Base-by-base conservation (phyloP, 2,113 vertebrate species). In the Diphyllodes magnificus region DNA sequence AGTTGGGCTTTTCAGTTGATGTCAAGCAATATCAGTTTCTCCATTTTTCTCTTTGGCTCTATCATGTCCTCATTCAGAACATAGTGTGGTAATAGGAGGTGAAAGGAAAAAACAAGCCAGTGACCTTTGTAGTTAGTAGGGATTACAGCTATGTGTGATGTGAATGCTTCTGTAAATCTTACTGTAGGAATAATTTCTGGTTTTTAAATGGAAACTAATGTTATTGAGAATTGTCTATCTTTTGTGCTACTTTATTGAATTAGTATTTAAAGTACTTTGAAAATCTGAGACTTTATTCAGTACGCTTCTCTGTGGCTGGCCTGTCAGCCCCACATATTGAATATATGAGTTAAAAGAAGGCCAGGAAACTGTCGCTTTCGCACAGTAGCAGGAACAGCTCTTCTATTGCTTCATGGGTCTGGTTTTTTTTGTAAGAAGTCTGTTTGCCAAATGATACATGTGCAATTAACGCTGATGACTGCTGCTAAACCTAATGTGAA, bases 1-100 rank as follows among this genome's bases (percentile, higher is more conserved):
- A 66, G 50, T 30, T 44, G 0, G 0, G 10, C 39, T 78, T 77
- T 80, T 66, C 1, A 1, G 24, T 2, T 23, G 7, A 28, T 70
- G 60, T 63, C 37, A 57, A 77, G 33, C 3, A 51, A 22, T 40
- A 44, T 42, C 9, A 10, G 23, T 44, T 73, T 53, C 35, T 85
- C 31, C 47, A 3, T 77, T 49, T 69, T 49, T 45, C 39, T 81
- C 22, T 64, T 60, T 57, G 37, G 24, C 18, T 75, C 27, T 51
- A 2, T 63, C 12, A 9, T 4, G 15, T 54, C 33, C 72, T 73
- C 19, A 22, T 47, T 71, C 49, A 86, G 86, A 81, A 76, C 8
- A 75, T 66, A 88, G 31, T 1, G 11, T 40, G 27, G 31, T 51
- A 78, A 68, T 23, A 75, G 19, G 39, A 71, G 47, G 42, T 54